Evolutionary conservation across 2,888 invertebrate species (phyloP).

Genomic region (Lobophora halterata): DNA sequence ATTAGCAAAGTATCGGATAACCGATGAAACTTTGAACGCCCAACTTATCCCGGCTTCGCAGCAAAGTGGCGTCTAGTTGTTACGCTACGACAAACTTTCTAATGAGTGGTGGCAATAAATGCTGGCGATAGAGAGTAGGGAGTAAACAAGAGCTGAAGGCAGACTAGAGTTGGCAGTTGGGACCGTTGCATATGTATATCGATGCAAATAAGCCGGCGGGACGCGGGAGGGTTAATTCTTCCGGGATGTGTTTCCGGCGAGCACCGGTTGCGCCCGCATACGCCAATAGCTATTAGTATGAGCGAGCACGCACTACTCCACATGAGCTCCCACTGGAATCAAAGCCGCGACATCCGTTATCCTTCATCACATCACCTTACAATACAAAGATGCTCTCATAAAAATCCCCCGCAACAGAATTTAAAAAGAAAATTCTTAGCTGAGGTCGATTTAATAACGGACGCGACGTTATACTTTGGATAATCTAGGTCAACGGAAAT

Average conservation of each 20-base stretch:
- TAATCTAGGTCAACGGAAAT: too few relatives aligned
- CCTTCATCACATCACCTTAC: conserved; percentile 5
- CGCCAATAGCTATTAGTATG: conserved; percentile 51
- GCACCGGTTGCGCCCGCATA: conserved; percentile 28
- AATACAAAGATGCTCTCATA: background rate
- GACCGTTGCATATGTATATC: conserved; percentile 47
- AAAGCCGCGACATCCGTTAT: conserved; percentile 10
- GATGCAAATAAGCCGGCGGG: conserved; percentile 61
- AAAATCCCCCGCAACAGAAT: too few relatives aligned
- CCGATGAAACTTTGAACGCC: conserved; percentile 1
- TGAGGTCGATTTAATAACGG: too few relatives aligned
- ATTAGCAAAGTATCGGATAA: conserved; percentile 16
- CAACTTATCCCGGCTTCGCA: conserved; percentile 9
- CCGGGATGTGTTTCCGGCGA: conserved; percentile 77
- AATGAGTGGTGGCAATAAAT: conserved; percentile 31
- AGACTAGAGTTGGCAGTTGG: conserved; percentile 25
- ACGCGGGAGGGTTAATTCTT: conserved; percentile 65
- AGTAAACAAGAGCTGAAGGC: conserved; percentile 23
- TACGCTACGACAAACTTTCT: conserved; percentile 22
- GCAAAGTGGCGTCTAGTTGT: conserved; percentile 16
- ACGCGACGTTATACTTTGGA: too few relatives aligned
- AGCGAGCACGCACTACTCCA: conserved; percentile 45
- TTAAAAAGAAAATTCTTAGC: too few relatives aligned
- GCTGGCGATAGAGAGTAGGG: conserved; percentile 26
- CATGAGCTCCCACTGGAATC: conserved; percentile 19